These are phyloP conservation scores for Arothron firmamentum DNA, from an alignment of 2,113 vertebrate species.

Conservation along the genomic window DNA sequence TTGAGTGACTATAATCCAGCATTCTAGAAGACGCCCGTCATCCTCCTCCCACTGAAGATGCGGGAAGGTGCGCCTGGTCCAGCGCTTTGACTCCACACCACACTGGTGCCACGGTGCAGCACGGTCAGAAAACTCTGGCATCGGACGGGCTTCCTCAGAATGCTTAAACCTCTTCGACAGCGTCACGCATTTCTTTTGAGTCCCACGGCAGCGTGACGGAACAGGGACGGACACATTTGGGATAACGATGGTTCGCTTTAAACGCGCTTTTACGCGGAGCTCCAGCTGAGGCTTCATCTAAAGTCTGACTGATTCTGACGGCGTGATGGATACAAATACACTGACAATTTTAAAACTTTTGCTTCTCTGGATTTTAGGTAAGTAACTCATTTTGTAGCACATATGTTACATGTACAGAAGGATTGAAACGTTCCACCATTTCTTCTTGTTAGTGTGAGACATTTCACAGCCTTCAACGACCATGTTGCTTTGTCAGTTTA, in stretches of 20 bases:
- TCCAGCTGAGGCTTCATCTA: slow-evolving; percentile 55
- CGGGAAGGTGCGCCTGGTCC: slow-evolving; percentile 38
- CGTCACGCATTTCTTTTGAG: neutral
- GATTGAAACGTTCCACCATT: neutral
- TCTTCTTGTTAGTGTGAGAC: too few relatives aligned
- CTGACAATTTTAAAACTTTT: slow-evolving; percentile 66
- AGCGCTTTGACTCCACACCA: slow-evolving; percentile 41
- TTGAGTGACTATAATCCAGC: neutral
- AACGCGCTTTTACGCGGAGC: slow-evolving; percentile 40
- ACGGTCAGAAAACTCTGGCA: neutral
- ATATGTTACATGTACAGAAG: neutral
- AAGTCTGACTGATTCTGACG: slow-evolving; percentile 33
- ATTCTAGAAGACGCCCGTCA: neutral
- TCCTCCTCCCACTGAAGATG: slow-evolving; percentile 38
- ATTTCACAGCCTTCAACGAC: too few relatives aligned
- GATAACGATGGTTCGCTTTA: slow-evolving; percentile 59
- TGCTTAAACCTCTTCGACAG: neutral
- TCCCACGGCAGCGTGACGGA: neutral
- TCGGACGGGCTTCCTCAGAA: neutral
- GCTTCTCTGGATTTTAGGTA: slow-evolving; percentile 63
- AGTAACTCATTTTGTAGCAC: slow-evolving; percentile 28
- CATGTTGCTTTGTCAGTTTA: too few relatives aligned
- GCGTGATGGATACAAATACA: slow-evolving; percentile 68
- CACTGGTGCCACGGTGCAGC: neutral
- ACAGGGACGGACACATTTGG: slow-evolving; percentile 1